Evolutionary conservation across 2,797 vertebrate genomes (phyloP), one percentile per base, ranked within the genome.

Genomic region (Sibirionetta formosa): DNA sequence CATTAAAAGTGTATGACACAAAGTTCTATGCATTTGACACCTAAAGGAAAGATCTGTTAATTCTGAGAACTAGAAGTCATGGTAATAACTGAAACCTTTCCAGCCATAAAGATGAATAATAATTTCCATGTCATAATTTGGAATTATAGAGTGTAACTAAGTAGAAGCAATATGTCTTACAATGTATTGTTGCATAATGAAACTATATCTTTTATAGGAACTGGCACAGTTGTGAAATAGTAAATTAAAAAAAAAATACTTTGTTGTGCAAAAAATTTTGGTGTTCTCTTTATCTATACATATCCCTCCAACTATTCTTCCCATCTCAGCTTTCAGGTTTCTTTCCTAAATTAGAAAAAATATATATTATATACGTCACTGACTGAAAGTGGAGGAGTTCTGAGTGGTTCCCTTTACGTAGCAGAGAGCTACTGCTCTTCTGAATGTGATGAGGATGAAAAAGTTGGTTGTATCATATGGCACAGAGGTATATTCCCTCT

Each of bases 341-440:
- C 5, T 44, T 70, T 75, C 16, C 23, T 38, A 2, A 33, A 44
- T 66, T 11, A 27, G 14, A 24, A 18, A 14, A 22, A 20, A 42
- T 18, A 9, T 3, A 7, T 11, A 84, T 7, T 95, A 33, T 23
- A 2, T 36, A 14, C 0, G 0, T 29, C 46, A 17, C 29, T 72
- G 3, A 13, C 48, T n/a, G 15, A 58, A 77, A 71, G 35, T 11
- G 42, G 26, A 51, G 61, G 44, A 24, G 5, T 48, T 68, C 29
- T 33, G 48, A 60, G 10, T 0, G 0, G 8, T 79, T 90, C 29
- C n/a, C 17, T 23, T 0, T 22, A 40, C 27, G 14, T 11, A 44
- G 19, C 9, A 71, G 24, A 61, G 51, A 79, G 26, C 40, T 0
- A 0, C 35, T 72, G 48, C 29, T 64, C 14, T 84, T 90, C 57